Conservation (phyloP, 2,797 vertebrate genomes). For the Chloroceryle inda region DNA sequence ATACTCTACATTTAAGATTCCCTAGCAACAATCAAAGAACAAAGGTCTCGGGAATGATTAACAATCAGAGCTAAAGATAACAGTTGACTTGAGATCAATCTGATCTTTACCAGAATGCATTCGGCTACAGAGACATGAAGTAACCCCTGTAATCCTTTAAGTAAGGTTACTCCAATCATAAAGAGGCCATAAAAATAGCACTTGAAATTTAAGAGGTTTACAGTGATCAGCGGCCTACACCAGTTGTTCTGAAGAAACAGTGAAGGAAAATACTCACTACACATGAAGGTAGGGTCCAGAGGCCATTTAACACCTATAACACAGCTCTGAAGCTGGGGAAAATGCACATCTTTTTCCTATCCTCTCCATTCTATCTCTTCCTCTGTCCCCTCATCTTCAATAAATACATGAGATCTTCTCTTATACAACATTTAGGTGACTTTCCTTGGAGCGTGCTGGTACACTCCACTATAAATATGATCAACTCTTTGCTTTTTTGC, state of each 20-base stretch:
- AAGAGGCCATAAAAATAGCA: slow-evolving; percentile 59
- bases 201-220: slow-evolving; percentile 60
- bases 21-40: slow-evolving; percentile 6
- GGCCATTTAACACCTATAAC: not conserved
- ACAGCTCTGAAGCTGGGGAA: not conserved
- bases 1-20: not conserved
- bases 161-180: slow-evolving; percentile 56
- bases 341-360: not conserved
- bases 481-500: slow-evolving; percentile 8
- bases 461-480: not conserved
- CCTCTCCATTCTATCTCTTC: not conserved
- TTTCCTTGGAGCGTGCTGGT: not conserved
- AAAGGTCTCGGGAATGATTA: slow-evolving; percentile 39
- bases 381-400: not conserved
- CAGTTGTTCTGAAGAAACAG: slow-evolving; percentile 36
- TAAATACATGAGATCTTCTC: slow-evolving; percentile 37
- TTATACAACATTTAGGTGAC: not conserved
- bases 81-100: slow-evolving; percentile 56
- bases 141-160: slow-evolving; percentile 65
- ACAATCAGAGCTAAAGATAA: slow-evolving; percentile 59
- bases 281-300: rapidly evolving
- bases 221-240: not conserved
- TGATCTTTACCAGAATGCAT: slow-evolving; percentile 60
- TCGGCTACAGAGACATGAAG: slow-evolving; percentile 67
- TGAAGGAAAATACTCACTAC: slow-evolving; percentile 13